Evolutionary conservation across 2,888 invertebrate species (phyloP).

Genomic region (Sussaba pulchella): DNA sequence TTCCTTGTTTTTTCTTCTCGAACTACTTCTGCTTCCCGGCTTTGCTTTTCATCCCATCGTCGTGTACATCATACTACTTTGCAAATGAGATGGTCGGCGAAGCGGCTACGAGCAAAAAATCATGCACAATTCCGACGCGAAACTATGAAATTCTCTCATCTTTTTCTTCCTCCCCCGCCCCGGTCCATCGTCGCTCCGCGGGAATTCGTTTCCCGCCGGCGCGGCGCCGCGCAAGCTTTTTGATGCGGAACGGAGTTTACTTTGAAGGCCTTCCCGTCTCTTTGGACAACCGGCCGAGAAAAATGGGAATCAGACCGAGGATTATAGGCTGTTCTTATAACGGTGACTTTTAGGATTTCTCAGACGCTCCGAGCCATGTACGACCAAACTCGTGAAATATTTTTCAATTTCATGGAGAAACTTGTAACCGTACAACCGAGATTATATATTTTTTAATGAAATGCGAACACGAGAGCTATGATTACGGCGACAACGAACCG

Average conservation of each 20-base stretch:
- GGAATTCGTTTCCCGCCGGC: constrained; percentile 14
- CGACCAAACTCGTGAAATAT: too few relatives aligned
- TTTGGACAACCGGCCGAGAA: constrained; percentile 5
- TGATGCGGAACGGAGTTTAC: constrained; percentile 34
- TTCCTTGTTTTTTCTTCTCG: too few relatives aligned
- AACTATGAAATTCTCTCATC: constrained; percentile 27
- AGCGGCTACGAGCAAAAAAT: neutral
- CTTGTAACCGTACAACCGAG: neutral
- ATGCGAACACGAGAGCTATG: neutral
- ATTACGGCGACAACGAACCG: neutral
- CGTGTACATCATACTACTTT: constrained; percentile 28
- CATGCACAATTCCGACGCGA: neutral
- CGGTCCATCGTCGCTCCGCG: constrained; percentile 7
- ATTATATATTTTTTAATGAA: neutral
- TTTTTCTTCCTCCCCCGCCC: too few relatives aligned
- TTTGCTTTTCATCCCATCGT: neutral
- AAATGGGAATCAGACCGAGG: constrained; percentile 17
- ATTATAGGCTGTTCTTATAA: constrained; percentile 26
- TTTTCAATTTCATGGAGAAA: too few relatives aligned
- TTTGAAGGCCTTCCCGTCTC: constrained; percentile 30
- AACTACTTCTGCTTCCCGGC: constrained; percentile 28
- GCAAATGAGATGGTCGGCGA: constrained; percentile 38
- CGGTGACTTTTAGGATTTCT: constrained; percentile 23
- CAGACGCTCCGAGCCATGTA: neutral
- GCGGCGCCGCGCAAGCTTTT: too few relatives aligned